Evolutionary conservation across 2,113 vertebrate species (phyloP), one percentile per base, ranked within the genome.

Genomic region (Telmatochromis brachygnathus): DNA sequence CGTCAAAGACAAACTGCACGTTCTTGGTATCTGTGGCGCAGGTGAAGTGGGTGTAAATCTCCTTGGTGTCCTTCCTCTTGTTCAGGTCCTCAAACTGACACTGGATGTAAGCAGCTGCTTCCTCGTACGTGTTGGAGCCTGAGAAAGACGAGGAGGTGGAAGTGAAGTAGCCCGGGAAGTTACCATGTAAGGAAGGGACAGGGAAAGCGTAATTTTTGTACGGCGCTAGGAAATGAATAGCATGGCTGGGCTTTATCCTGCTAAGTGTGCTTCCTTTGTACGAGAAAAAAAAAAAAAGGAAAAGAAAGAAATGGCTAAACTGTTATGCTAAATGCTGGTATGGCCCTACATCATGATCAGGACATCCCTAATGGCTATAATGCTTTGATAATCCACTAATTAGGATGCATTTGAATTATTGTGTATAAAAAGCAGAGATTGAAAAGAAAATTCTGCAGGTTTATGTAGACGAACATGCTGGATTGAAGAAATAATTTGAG

Each of bases 11-110:
- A 85, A 99, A 99, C 95, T 99, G 98, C 95, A 99, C 98, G 60
- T 99, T 99, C 97, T 99, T 99, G 77, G 98, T 99, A 94, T 99
- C 98, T 37, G 98, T 99, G 95, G 98, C 98, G 96, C 98, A 99
- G 5, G 98, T 99, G 96, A 99, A 99, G 93, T 99, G 98, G 88
- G 98, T 99, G 96, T 99, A 99, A 81, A 99, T 99, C 96, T 99
- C 98, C 95, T 99, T 99, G 21, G 98, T 99, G 96, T 99, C 98
- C 96, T 99, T 99, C 94, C 98, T 96, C 95, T 99, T 99, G 96
- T 99, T 99, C 94, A 99, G 96, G 90, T 99, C 99, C 95, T 99
- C 98, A 88, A 99, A 99, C 91, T 99, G 98, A 96, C 98, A 99
- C 33, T 99, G 98, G 91, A 99, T 99, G 92, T 98, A 99, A 28